Base-by-base conservation (phyloP, 1,140 invertebrate species). In the Achatina immaculata region DNA sequence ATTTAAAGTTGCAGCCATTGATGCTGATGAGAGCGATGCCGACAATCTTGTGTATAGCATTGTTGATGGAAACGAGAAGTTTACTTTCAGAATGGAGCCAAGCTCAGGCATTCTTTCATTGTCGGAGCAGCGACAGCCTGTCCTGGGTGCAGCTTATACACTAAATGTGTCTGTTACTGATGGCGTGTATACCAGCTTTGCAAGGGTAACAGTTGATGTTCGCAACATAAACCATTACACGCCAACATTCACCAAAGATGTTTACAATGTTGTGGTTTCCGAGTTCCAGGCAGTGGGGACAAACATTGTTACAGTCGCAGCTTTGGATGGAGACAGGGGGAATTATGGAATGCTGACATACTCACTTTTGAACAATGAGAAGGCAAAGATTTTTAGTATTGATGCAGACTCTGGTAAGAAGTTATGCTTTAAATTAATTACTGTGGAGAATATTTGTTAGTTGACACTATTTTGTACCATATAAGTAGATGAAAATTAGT, bases 1-100 rank as follows among this genome's bases (percentile, higher is more conserved):
- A 4, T 96, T 95, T 7, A 94, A 96, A 86, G 95, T 98, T 2
- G 94, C 94, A 11, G 97, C 96, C 0, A 95, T 94, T 88, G 97
- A 98, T 93, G 94, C 95, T 0, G 97, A 98, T 91, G 92, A 92
- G 73, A 93, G 94, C 28, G 96, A 97, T 91, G 94, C 94, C 66
- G 92, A 92, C 65, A 93, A 93, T 65, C 92, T 98, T 19, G 93
- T 92, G 0, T 98, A 97, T 90, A 94, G 95, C 51, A 96, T 98
- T 74, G 94, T 95, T 9, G 95, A 95, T 45, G 96, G 96, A 36
- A 96, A 96, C 89, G 94, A 95, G 76, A 94, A 95, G 81, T 95
- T 96, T 91, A 95, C 95, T 0, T 97, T 97, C 90, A 93, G 93
- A 14, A 96, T 98, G 76, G 93, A 97, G 88, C 92, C 94, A 16